Percentiles rank a stretch among this genome's conserved stretches.
phyloP scores from a whole-genome alignment of 2,888 invertebrate genomes.

The Pseudococcus jackbeardsleyi region DNA sequence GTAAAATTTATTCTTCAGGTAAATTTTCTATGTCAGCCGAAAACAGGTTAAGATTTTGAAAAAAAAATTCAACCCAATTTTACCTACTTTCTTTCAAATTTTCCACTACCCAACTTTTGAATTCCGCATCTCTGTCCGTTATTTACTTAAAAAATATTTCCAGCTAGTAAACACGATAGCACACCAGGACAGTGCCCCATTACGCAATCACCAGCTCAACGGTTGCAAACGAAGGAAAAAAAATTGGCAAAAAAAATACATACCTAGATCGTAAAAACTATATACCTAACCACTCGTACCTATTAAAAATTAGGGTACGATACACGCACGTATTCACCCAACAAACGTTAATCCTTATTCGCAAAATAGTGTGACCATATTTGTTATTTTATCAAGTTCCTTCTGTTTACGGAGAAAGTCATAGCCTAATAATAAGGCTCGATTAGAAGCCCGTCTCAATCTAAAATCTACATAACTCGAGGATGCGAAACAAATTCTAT shows the following conservation, averaged over 20 bases:
- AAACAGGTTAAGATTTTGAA: no score
- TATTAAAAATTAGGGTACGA: constrained; percentile 36
- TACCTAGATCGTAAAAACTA: background rate
- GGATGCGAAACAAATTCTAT: constrained; percentile 56
- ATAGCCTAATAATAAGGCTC: constrained; percentile 47
- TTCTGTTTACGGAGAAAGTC: constrained; percentile 56
- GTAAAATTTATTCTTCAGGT: no score
- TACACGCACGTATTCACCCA: constrained; percentile 51
- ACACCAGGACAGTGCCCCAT: background rate
- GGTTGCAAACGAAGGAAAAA: background rate
- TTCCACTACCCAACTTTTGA: background rate
- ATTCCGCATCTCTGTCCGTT: background rate
- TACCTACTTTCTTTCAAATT: background rate
- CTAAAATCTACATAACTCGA: constrained; percentile 57
- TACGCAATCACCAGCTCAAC: background rate
- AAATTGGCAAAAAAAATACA: background rate
- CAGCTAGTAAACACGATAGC: background rate
- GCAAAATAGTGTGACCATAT: constrained; percentile 31
- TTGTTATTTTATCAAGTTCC: constrained; percentile 47
- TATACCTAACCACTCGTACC: background rate
- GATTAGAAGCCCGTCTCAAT: constrained; percentile 52
- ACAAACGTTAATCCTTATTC: constrained; percentile 17
- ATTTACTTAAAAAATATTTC: background rate
- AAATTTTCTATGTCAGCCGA: no score
- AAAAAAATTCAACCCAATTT: no score